Evolutionary conservation across 2,888 invertebrate species (phyloP).

Genomic region (Rhagophthalmus giganteus): DNA sequence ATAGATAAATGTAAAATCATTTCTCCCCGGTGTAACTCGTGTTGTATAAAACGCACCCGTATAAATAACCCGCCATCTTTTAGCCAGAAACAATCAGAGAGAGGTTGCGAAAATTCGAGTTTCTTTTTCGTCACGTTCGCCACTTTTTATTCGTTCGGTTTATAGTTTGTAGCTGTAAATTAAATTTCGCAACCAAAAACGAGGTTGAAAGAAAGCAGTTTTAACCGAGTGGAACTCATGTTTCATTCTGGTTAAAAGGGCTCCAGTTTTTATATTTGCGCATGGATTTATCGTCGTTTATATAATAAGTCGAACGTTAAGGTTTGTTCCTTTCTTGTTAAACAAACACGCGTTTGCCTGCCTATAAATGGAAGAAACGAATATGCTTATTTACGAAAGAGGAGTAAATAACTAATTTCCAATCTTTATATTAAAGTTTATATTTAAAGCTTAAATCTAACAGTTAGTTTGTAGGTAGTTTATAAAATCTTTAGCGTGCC

Average conservation of each 20-base stretch:
- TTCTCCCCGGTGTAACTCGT: conserved; percentile 34
- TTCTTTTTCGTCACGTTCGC: conserved; percentile 32
- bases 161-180: conserved; percentile 20
- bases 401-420: no score
- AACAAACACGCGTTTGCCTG: no score
- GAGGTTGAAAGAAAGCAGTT: conserved; percentile 14
- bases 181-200: conserved; percentile 23
- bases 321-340: conserved; percentile 10
- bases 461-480: no score
- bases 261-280: conserved; percentile 17
- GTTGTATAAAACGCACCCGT: conserved; percentile 20
- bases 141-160: conserved; percentile 21
- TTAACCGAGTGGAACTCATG: conserved; percentile 24
- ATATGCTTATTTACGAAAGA: no score
- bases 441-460: no score
- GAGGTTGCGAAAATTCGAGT: conserved; percentile 25
- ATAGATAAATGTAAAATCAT: conserved; percentile 41
- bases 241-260: conserved; percentile 20
- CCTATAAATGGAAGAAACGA: no score
- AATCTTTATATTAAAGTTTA: no score
- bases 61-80: conserved; percentile 24
- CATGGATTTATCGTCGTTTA: conserved; percentile 19
- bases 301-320: conserved; percentile 11
- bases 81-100: conserved; percentile 35
- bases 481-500: conserved; percentile 4